phyloP scores from a whole-genome alignment of 1,140 invertebrate species.

The Cotesia typhae region DNA sequence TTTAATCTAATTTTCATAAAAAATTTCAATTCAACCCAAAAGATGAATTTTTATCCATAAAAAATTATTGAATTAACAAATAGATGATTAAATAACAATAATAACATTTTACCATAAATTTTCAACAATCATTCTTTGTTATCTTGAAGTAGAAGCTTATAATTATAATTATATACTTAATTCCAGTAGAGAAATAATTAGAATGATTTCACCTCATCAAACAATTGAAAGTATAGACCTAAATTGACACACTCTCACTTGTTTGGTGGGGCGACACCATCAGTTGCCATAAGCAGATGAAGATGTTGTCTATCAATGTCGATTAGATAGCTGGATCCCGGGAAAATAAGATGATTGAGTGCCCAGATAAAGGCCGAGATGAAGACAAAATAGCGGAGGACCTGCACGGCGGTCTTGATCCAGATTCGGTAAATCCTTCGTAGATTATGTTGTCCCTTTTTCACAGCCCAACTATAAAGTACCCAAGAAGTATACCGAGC shows the following conservation, averaged over 20 bases:
- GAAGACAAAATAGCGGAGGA: slow-evolving; percentile 29
- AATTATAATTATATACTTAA: neutral
- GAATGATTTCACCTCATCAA: slow-evolving; percentile 68
- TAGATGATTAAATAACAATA: too few relatives aligned
- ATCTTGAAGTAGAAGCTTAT: too few relatives aligned
- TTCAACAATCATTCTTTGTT: too few relatives aligned
- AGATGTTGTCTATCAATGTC: slow-evolving; percentile 11
- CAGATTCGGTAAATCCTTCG: slow-evolving; percentile 47
- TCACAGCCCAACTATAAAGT: slow-evolving; percentile 52
- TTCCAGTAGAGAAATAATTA: slow-evolving; percentile 32
- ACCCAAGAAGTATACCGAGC: slow-evolving; percentile 24
- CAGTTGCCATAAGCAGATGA: slow-evolving; percentile 11
- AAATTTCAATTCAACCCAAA: too few relatives aligned
- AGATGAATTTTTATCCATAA: too few relatives aligned
- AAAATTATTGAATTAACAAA: too few relatives aligned
- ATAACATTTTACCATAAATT: too few relatives aligned
- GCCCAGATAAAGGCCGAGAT: neutral
- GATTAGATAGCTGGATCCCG: slow-evolving; percentile 16
- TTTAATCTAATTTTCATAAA: too few relatives aligned
- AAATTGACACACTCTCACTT: slow-evolving; percentile 67
- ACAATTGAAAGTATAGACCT: slow-evolving; percentile 68
- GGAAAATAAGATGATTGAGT: slow-evolving; percentile 22
- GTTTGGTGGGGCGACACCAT: slow-evolving; percentile 67
- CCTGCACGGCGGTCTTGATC: slow-evolving; percentile 15
- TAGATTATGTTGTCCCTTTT: slow-evolving; percentile 55